A percentile compares a stretch with the other conserved stretches of the same genome.
Conservation (phyloP, 2,888 invertebrate genomes). For the Megaustenia siamemsis region DNA sequence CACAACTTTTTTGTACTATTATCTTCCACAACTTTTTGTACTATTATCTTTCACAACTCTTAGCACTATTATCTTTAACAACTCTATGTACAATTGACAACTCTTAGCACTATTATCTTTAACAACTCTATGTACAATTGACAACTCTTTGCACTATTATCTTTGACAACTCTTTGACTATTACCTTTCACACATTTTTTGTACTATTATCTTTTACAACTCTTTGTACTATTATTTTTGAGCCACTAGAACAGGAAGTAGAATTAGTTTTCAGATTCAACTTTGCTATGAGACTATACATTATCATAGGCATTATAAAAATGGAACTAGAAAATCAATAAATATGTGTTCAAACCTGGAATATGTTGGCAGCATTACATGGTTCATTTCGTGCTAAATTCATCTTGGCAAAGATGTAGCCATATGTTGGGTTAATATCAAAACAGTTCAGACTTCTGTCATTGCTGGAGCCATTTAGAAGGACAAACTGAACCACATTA, state of each 20-base stretch:
- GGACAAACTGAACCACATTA: conserved; percentile 53
- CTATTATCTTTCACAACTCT: too few species aligned
- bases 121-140: too few species aligned
- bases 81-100: too few species aligned
- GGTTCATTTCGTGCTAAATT: conserved; percentile 49
- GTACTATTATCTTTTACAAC: too few species aligned
- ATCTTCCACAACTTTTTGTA: too few species aligned
- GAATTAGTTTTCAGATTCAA: neutral
- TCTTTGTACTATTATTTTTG: neutral
- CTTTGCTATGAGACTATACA: neutral
- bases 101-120: too few species aligned
- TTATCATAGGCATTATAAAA: neutral
- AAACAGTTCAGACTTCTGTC: conserved; percentile 61
- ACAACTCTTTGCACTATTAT: too few species aligned
- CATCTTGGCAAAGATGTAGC: conserved; percentile 57
- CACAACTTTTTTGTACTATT: too few species aligned
- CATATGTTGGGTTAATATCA: conserved; percentile 66
- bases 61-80: too few species aligned
- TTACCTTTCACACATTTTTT: too few species aligned
- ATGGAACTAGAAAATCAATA: neutral
- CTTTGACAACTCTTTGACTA: too few species aligned
- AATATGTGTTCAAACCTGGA: neutral
- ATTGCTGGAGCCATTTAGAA: conserved; percentile 13
- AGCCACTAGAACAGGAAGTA: neutral
- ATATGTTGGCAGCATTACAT: conserved; percentile 35